These are phyloP conservation scores for Psittacula cyanocephala DNA, from an alignment of 2,113 vertebrate species.

Conservation along the genomic window DNA sequence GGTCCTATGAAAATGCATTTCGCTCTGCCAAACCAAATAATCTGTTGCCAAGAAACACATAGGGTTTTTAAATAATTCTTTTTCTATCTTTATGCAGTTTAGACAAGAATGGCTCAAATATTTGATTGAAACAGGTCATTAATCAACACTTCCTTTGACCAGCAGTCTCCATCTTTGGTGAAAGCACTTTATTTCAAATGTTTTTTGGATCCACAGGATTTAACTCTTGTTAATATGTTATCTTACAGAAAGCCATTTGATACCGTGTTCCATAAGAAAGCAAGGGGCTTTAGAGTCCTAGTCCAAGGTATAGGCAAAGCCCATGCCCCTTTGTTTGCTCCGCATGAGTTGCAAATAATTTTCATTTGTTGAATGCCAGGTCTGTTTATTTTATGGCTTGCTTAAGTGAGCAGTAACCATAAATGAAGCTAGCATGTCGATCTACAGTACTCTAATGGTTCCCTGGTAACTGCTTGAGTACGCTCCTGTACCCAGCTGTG, in stretches of 20 bases:
- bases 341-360: background rate
- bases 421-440: background rate
- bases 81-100: slow-evolving; percentile 33
- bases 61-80: slow-evolving; percentile 10
- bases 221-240: background rate
- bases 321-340: background rate
- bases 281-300: background rate
- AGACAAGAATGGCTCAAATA: slow-evolving; percentile 32
- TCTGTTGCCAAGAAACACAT: slow-evolving; percentile 53
- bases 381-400: background rate
- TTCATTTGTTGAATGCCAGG: background rate
- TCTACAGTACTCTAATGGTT: background rate
- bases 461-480: background rate
- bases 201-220: background rate
- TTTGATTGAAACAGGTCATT: slow-evolving; percentile 44
- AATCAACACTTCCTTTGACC: background rate
- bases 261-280: background rate
- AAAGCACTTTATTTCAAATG: slow-evolving; percentile 6
- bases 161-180: background rate
- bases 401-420: background rate
- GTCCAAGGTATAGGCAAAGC: background rate
- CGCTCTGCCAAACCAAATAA: background rate
- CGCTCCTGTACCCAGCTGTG: background rate
- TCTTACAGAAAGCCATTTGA: background rate
- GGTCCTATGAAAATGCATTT: slow-evolving; percentile 26